Evolutionary conservation across 1,140 invertebrate genomes (phyloP), one percentile per base, ranked within the genome.

Genomic region (Rhyacophila brunnea): DNA sequence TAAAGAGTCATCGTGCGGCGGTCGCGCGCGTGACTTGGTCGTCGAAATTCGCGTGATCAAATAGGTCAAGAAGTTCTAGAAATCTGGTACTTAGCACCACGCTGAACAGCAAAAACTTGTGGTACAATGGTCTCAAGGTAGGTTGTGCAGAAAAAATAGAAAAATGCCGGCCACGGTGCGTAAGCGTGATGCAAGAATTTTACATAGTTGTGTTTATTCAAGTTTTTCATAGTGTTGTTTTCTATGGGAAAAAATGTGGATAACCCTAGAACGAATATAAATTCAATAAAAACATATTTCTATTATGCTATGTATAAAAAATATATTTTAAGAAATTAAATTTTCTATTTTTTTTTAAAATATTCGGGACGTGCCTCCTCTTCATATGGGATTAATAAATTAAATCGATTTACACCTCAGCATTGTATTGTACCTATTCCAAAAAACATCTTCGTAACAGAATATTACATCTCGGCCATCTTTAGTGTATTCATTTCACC

Each of bases 41-140:
- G 48, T 40, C n/a, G 50, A 64, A 45, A 64, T 64, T 64, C 43
- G 62, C 62, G 62, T 64, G 62, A 64, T 56, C 62, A 64, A 64
- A 48, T 64, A 44, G 62, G 62, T 64, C 62, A 64, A 60, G 62
- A 50, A 36, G 46, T 59, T 58, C 55, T 54, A 64, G 52, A 59
- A 56, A 64, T 64, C 51, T 35, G 48, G 44, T 52, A 44, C 45
- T 46, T 52, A 40, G 34, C 32, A 19, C 59, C 44, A 28, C 23
- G 36, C 54, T 48, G 38, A 17, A 35, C 17, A 19, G 47, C 28
- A 53, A 63, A 57, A 48, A 55, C 23, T 9, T 9, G 23, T 28
- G 23, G 23, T 28, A 28, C 36, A 57, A n/a, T 18, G 34, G 51
- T 14, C 28, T 32, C 50, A 40, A 18, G 28, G 32, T 23, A 17